Base-by-base conservation (phyloP, 2,797 vertebrate species). In the Remorina albescens region DNA sequence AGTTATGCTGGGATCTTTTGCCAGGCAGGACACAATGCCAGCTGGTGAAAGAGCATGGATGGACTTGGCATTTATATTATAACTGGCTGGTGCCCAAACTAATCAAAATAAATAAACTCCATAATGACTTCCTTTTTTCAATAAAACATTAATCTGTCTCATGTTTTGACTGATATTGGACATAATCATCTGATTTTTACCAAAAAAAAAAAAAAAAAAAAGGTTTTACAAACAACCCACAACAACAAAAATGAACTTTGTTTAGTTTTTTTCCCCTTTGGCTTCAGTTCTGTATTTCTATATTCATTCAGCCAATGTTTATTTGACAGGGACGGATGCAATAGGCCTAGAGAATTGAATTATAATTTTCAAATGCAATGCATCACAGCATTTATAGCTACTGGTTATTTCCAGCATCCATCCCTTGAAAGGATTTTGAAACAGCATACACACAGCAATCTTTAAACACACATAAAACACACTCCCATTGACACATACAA, bases 21-120 rank as follows among this genome's bases (percentile, higher is more conserved):
- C 74, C 65, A 51, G 36, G 18, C 36, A 69, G 56, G 67, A 74
- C 58, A 49, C n/a, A 47, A 56, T 26, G 60, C 50, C 83, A 75
- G 34, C n/a, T 28, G 68, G 67, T 51, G 53, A 49, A 36, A 46
- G 32, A 66, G 26, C 47, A 76, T 46, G 39, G 53, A 53, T 23
- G 54, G 44, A 63, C 34, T 39, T 74, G 76, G 68, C 65, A 61
- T 61, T 10, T 25, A 11, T 5, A 32, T 57, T 46, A 8, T 32
- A 62, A 19, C 18, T 30, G 53, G 56, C 68, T 32, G 51, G 26
- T 50, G 58, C 46, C 49, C 67, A 77, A 82, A 63, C 54, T 76
- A 67, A 84, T 80, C 76, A 67, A 56, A 78, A 67, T 62, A 56
- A 78, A 67, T 62, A 50, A 84, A 80, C 30, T 57, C 23, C 6